Evolutionary conservation across 2,797 vertebrate genomes (phyloP).

Genomic region (Halcyon leucocephala): DNA sequence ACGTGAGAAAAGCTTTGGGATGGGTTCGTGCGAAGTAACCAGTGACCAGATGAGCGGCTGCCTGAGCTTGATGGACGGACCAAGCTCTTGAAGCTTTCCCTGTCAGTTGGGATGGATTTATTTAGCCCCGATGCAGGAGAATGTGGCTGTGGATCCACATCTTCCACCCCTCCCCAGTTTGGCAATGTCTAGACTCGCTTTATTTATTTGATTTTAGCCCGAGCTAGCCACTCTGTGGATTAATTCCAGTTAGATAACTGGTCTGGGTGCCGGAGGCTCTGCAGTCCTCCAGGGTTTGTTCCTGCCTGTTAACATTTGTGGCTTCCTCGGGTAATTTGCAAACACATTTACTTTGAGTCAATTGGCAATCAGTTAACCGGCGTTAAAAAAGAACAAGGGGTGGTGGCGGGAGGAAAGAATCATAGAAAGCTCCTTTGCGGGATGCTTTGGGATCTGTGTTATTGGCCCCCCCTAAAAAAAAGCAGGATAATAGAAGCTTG

Average conservation of each 20-base stretch:
- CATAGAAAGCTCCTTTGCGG: background rate
- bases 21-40: fast-evolving
- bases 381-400: background rate
- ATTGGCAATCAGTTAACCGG: background rate
- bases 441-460: background rate
- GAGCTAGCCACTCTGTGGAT: background rate
- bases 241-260: background rate
- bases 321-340: background rate
- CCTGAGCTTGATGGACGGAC: background rate
- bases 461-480: background rate
- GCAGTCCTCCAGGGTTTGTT: background rate
- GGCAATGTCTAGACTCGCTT: background rate
- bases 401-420: background rate
- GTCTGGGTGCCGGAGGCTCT: background rate
- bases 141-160: background rate
- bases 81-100: background rate
- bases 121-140: background rate
- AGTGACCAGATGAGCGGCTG: fast-evolving
- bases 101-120: background rate
- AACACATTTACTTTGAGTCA: conserved; percentile 3
- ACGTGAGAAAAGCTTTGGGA: background rate
- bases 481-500: background rate
- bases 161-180: background rate
- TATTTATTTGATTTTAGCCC: background rate
- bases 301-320: background rate